Base-by-base conservation (phyloP, 2,888 invertebrate genomes). In the Mythimna ferrago region DNA sequence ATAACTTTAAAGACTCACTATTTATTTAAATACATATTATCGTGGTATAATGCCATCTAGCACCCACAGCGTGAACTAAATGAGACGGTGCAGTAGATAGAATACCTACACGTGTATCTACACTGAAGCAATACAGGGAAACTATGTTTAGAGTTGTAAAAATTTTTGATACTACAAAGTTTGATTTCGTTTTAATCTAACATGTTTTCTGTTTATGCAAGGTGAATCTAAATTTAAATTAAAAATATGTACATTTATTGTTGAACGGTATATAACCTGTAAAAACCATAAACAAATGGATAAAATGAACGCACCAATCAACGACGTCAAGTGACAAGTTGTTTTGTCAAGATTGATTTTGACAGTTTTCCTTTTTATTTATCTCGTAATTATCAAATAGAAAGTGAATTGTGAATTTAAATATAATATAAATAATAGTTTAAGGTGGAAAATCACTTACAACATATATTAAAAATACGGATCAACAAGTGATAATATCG, bases 281-380 rank as follows among this genome's bases (percentile, higher is more conserved):
- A 51, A 2, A 6, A 44, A 66, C 51, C 76, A 80, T 73, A 80
- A 68, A 51, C 44, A 73, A 66, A 72, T 41, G 56, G n/a, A 66
- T n/a, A 51, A 58, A 67, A 71, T 64, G 57, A 66, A 66, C 63
- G 62, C 65, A 70, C 35, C 56, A 68, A 57, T 64, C 64, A 72
- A 57, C 48, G 60, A 72, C 58, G 62, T 78, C 79, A 75, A 70
- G 54, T 71, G 83, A 84, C 85, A 85, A 82, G 61, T 64, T 89
- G 89, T 88, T 89, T 87, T 89, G 87, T 87, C 86, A 86, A 83
- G 82, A 84, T 86, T 90, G 82, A 84, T 86, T 90, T 89, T 92
- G 93, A 92, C 93, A 92, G 88, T 85, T 88, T 87, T 80, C 81
- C 75, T 81, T 86, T 86, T 85, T 88, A 90, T 88, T 88, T 89